A percentile compares a stretch with the other conserved stretches of the same genome.
Evolutionary conservation across 2,888 invertebrate species (phyloP).

Genomic region (Thelaira solivaga): DNA sequence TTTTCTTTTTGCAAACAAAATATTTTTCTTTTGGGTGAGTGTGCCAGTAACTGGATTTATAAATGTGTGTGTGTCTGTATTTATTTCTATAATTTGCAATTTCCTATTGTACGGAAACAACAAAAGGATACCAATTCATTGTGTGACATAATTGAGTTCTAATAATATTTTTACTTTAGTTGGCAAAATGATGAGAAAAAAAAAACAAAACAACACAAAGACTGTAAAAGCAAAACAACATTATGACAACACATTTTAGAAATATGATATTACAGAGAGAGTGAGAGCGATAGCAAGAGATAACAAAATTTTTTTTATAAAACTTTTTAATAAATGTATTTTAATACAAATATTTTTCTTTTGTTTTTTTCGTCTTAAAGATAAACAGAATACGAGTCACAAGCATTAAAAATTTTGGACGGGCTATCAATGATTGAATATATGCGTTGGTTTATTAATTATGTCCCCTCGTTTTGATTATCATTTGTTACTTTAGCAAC

Average conservation of each 20-base stretch:
- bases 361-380: no score
- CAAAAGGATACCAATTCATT: conserved; percentile 59
- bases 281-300: no score
- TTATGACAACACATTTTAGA: conserved; percentile 11
- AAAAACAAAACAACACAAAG: not conserved
- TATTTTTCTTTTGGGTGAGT: not conserved
- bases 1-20: not conserved
- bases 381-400: not conserved
- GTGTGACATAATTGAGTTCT: conserved; percentile 63
- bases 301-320: not conserved
- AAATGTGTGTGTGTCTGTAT: conserved; percentile 2
- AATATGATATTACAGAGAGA: conserved; percentile 11
- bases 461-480: not conserved
- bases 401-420: not conserved
- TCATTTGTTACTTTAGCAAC: conserved; percentile 5
- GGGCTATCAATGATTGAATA: no score
- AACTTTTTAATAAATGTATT: no score
- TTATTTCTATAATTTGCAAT: conserved; percentile 61
- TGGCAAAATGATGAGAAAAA: not conserved
- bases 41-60: not conserved
- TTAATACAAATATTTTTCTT: no score
- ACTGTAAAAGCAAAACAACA: conserved; percentile 5
- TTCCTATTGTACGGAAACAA: conserved; percentile 58
- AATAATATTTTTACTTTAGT: conserved; percentile 54
- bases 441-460: conserved; percentile 10